Evolutionary conservation across 2,888 invertebrate genomes (phyloP).

Genomic region (Homarus gammarus): DNA sequence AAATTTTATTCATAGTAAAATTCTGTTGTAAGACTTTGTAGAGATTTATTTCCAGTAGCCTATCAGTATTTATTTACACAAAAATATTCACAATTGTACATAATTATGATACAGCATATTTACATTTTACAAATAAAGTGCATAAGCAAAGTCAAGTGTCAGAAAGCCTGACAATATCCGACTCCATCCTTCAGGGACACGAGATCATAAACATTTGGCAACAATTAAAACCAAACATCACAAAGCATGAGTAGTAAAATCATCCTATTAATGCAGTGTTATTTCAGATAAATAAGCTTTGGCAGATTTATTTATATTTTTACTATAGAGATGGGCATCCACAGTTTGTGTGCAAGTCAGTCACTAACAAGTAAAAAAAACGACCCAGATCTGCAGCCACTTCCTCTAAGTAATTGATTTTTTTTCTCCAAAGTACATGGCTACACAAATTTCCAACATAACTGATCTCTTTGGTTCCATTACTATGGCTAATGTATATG

Average conservation of each 20-base stretch:
- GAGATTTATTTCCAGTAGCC: neutral
- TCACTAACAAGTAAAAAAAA: too few relatives aligned
- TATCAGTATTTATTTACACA: neutral
- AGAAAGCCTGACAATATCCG: neutral
- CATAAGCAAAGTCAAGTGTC: neutral
- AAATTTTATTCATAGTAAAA: neutral
- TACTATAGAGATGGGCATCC: too few relatives aligned
- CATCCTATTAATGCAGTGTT: neutral
- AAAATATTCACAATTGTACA: constrained; percentile 4
- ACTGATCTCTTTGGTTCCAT: too few relatives aligned
- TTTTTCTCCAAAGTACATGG: too few relatives aligned
- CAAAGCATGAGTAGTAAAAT: neutral
- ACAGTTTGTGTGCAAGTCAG: too few relatives aligned
- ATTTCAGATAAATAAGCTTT: too few relatives aligned
- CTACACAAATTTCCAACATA: too few relatives aligned
- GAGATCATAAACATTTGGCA: constrained; percentile 15
- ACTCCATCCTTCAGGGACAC: neutral
- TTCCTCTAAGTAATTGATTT: too few relatives aligned
- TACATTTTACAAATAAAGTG: neutral
- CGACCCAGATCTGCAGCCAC: too few relatives aligned
- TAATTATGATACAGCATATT: constrained; percentile 1
- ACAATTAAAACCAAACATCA: constrained; percentile 2
- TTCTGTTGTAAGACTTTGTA: neutral
- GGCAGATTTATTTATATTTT: too few relatives aligned
- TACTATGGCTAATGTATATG: too few relatives aligned